Conservation (phyloP, 2,888 invertebrate species). For the Macrosiphum euphorbiae region DNA sequence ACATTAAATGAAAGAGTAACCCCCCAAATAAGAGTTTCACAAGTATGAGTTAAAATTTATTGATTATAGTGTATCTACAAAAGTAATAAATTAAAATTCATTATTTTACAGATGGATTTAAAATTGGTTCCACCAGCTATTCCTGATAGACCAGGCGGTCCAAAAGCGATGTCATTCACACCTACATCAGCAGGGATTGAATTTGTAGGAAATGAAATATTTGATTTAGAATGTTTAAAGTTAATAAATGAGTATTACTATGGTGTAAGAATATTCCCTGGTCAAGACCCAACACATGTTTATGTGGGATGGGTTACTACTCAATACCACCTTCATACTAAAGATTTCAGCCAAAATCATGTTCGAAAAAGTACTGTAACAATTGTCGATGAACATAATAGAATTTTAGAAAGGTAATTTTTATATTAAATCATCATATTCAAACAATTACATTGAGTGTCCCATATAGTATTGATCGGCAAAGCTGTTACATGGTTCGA, state of each 20-base stretch:
- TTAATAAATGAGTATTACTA: conserved; percentile 99
- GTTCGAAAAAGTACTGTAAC: conserved; percentile 86
- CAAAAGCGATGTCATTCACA: conserved; percentile 81
- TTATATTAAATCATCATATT: background rate
- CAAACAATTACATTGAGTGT: background rate
- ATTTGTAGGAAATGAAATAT: conserved; percentile 87
- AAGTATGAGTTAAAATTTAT: conserved; percentile 67
- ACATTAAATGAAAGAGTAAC: conserved; percentile 67
- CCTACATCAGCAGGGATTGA: conserved; percentile 81
- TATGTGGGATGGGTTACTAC: conserved; percentile 99
- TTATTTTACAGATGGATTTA: conserved; percentile 49
- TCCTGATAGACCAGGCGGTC: conserved; percentile 74
- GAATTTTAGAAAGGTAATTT: conserved; percentile 80
- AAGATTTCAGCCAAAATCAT: conserved; percentile 89
- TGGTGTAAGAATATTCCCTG: conserved; percentile 88
- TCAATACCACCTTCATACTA: conserved; percentile 92
- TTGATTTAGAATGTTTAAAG: conserved; percentile 87
- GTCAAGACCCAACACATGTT: conserved; percentile 94
- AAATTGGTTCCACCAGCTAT: conserved; percentile 77
- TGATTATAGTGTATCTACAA: background rate
- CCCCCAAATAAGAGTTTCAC: conserved; percentile 71
- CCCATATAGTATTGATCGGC: conserved; percentile 83
- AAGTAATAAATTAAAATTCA: background rate
- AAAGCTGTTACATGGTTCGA: conserved; percentile 97
- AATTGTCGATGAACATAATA: conserved; percentile 84